Conservation (phyloP, 2,113 vertebrate species). For the Ranitomeya imitator region DNA sequence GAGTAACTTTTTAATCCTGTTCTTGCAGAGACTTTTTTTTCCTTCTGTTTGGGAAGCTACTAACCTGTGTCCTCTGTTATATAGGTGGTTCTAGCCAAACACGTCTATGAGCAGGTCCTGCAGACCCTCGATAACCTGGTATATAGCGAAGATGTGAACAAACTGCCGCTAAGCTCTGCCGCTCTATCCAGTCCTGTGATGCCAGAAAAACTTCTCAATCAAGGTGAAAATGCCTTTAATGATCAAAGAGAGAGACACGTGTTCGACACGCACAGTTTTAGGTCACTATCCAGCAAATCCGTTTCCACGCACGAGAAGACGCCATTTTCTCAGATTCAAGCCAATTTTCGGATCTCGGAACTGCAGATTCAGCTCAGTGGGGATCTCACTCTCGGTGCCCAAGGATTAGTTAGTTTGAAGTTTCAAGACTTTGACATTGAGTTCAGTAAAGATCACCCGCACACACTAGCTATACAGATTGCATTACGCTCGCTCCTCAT, state of each 20-base stretch:
- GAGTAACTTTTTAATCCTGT: too few relatives aligned
- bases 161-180: slow-evolving; percentile 63
- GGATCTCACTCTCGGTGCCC: slow-evolving; percentile 89
- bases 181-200: slow-evolving; percentile 75
- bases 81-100: slow-evolving; percentile 93
- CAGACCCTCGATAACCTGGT: slow-evolving; percentile 94
- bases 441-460: slow-evolving; percentile 91
- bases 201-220: slow-evolving; percentile 74
- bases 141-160: slow-evolving; percentile 83
- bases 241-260: slow-evolving; percentile 80
- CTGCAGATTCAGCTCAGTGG: slow-evolving; percentile 91
- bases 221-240: slow-evolving; percentile 72
- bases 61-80: background rate
- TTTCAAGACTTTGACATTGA: slow-evolving; percentile 95
- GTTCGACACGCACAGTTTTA: slow-evolving; percentile 83
- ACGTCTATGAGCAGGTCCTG: slow-evolving; percentile 94
- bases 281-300: slow-evolving; percentile 70
- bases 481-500: slow-evolving; percentile 90
- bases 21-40: too few relatives aligned
- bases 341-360: slow-evolving; percentile 87
- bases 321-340: slow-evolving; percentile 89
- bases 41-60: background rate
- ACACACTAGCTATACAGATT: slow-evolving; percentile 86
- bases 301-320: slow-evolving; percentile 67
- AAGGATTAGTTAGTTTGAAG: slow-evolving; percentile 90